These are phyloP conservation scores for Eurystomus glaucurus DNA, from an alignment of 2,797 vertebrate species.

Conservation along the genomic window DNA sequence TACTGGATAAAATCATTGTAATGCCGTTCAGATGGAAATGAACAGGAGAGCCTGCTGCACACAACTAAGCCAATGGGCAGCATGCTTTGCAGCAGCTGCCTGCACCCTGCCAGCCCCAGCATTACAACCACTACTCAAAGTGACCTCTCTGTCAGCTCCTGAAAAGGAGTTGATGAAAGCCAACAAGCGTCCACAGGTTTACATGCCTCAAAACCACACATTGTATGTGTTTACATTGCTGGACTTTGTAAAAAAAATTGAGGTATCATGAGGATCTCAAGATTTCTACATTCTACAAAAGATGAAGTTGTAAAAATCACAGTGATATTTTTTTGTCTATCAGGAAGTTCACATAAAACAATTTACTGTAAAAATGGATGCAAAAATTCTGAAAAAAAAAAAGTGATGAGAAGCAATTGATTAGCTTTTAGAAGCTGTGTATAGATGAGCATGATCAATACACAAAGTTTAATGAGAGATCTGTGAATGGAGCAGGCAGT, in stretches of 20 bases:
- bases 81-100: neutral
- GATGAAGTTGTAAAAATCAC: neutral
- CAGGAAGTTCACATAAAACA: neutral
- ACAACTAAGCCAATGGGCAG: neutral
- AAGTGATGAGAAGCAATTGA: neutral
- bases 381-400: neutral
- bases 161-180: neutral
- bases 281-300: neutral
- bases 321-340: neutral
- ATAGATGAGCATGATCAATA: neutral
- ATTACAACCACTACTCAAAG: accelerated
- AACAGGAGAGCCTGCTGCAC: neutral
- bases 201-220: neutral
- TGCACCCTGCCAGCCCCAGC: neutral
- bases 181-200: neutral
- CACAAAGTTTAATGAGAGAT: neutral
- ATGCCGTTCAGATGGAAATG: neutral
- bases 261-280: neutral
- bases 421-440: neutral
- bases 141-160: neutral
- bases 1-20: neutral
- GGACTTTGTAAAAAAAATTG: neutral
- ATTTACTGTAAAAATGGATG: neutral
- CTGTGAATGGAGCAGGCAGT: neutral
- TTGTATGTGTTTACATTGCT: neutral